Base-by-base conservation (phyloP, 2,797 vertebrate species). In the Phylloscopus collybita region DNA sequence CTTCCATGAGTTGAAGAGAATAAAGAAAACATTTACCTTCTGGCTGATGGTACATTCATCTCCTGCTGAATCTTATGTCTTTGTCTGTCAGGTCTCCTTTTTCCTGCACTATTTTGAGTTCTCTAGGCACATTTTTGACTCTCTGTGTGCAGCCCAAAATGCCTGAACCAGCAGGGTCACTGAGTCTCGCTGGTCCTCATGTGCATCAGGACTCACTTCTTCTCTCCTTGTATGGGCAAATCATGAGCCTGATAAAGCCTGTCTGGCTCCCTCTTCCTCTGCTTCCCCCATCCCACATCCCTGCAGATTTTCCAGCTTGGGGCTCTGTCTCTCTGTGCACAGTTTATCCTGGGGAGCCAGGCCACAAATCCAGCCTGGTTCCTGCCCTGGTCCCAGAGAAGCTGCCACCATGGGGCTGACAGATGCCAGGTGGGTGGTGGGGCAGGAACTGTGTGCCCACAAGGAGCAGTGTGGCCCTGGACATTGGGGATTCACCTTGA, bases 11-110 rank as follows among this genome's bases (percentile, higher is more conserved):
- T 64, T 86, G 84, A 91, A 62, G 51, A 80, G 59, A 86, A 51
- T 72, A 93, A 92, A 67, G 80, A 78, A 80, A 96, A 91, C 91
- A 75, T 96, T 95, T 95, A 88, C 91, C 80, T 94, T 95, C 88
- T 92, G 82, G 40, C 49, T 91, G 72, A 74, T 67, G 49, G 34
- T 91, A 65, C n/a, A 30, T 91, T 92, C 71, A 57, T 95, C 71
- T 94, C 32, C 36, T 70, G 51, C 59, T 89, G 84, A 87, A 80
- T 62, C 79, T 89, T 62, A 14, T 2, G n/a, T 76, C 95, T 89
- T 87, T 76, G 60, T 80, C 71, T 86, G 82, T 93, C 80, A 80
- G 75, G 13, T 53, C 72, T 78, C n/a, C 71, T 93, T 88, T 93
- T 64, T 40, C 86, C 86, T 72, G 30, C 86, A 72, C 80, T 95